Evolutionary conservation across 1,140 invertebrate species (phyloP), one percentile per base, ranked within the genome.

Genomic region (Venustaconcha ellipsiformis): DNA sequence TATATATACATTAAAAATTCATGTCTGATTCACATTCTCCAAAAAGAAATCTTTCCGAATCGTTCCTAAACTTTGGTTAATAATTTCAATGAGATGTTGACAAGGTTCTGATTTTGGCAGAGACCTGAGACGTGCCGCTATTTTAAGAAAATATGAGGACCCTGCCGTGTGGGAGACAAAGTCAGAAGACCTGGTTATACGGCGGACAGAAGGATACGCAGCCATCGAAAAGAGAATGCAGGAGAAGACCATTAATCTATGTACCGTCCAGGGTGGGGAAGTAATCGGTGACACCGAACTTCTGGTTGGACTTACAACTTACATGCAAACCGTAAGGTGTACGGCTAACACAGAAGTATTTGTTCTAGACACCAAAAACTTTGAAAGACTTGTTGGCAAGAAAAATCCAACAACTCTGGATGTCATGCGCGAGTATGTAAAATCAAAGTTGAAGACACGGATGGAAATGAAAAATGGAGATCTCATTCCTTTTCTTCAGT

Each of bases 261-360:
- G 85, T 78, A 82, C 75, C 18, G 79, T 89, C 6, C 80, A 80
- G 12, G 67, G 80, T 14, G 81, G 81, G 11, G 88, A 89, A 67
- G 81, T 88, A 1, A 70, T 89, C 4, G 88, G 88, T 8, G 88
- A 89, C 67, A 78, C 82, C 3, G 89, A 90, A 72, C 67, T 87
- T 14, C 67, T 83, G 0, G 72, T 85, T 23, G 84, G 83, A 57
- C 48, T 77, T 18, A 78, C 71, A 18, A 87, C 88, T 11, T 86
- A 85, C 65, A 78, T 87, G 70, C 84, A 87, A 67, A 89, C 86
- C 11, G 81, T 89, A 13, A 74, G 82, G 56, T 88, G 86, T 70
- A 87, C 85, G 2, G 78, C 86, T 23, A 80, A 86, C 59, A 87
- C 84, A 12, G 80, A 87, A 48, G 86, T 86, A 2, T 89, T 85